Evolutionary conservation across 2,797 vertebrate genomes (phyloP), one percentile per base, ranked within the genome.

Genomic region (Corythornis leucogaster): DNA sequence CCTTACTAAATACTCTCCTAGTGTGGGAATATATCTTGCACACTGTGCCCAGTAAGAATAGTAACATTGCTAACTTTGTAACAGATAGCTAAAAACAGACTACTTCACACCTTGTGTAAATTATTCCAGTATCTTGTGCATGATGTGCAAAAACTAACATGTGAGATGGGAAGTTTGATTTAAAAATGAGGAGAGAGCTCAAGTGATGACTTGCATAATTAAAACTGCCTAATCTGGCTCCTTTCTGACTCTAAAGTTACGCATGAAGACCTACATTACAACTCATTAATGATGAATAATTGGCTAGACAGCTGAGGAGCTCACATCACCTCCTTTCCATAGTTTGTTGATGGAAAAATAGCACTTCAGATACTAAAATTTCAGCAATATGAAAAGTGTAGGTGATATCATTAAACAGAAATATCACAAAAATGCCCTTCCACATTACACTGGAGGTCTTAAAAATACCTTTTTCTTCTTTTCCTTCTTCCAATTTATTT

Each of bases 11-110:
- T 70, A 84, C 76, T 91, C 85, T 82, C 93, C 96, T 96, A 69
- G 94, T 96, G 97, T 97, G 97, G 96, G 96, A 97, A 97, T 96
- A 88, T 43, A 75, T 96, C 87, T 92, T 85, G 61, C 79, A 93
- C 40, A 10, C 86, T 59, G 91, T 87, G 73, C 63, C 58, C 80
- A 73, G 66, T 85, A 97, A 95, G 96, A 97, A 97, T 95, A 98
- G 97, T 76, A 96, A 54, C 40, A 6, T 58, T 63, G 94, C 94
- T 94, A 93, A 96, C 80, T 96, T 92, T 87, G 85, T 70, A 93
- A 59, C 75, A 92, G 96, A 96, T 85, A 84, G 89, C 96, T 94
- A 93, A 96, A 95, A 95, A 82, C 74, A 87, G 96, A 67, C 70
- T 80, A 61, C 70, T 93, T 97, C 90, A 83, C 96, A 94, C 73